Evolutionary conservation across 2,113 vertebrate genomes (phyloP).

Genomic region (Rhynchopsitta pachyrhyncha): DNA sequence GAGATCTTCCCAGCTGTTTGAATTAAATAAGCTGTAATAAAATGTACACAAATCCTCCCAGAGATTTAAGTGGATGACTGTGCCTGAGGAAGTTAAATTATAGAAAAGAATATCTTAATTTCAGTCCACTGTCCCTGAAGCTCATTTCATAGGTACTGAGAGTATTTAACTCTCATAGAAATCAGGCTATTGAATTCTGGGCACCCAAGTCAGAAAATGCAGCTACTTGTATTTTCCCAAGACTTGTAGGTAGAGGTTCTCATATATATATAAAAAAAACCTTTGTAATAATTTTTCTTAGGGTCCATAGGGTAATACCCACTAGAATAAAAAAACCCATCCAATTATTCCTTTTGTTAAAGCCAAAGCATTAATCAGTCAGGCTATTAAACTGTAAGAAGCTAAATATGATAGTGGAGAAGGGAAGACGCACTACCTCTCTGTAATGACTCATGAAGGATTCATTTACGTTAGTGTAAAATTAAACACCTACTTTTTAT

Average conservation of each 20-base stretch:
- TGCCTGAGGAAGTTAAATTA: conserved; percentile 5
- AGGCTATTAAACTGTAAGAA: not conserved
- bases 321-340: not conserved
- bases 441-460: not conserved
- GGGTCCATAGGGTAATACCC: not conserved
- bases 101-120: conserved; percentile 17
- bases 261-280: not conserved
- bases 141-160: not conserved
- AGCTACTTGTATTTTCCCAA: not conserved
- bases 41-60: not conserved
- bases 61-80: not conserved
- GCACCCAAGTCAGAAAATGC: not conserved
- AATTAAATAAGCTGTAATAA: conserved; percentile 14
- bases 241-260: not conserved
- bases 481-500: not conserved
- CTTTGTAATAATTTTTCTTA: not conserved
- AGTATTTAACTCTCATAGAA: not conserved
- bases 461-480: conserved; percentile 21
- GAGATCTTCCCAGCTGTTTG: not conserved
- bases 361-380: not conserved
- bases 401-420: not conserved
- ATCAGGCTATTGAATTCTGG: not conserved
- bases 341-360: not conserved
- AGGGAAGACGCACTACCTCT: not conserved
- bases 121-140: not conserved